These are phyloP conservation scores for Semibalanus balanoides DNA, from an alignment of 1,140 invertebrate species.

Conservation along the genomic window DNA sequence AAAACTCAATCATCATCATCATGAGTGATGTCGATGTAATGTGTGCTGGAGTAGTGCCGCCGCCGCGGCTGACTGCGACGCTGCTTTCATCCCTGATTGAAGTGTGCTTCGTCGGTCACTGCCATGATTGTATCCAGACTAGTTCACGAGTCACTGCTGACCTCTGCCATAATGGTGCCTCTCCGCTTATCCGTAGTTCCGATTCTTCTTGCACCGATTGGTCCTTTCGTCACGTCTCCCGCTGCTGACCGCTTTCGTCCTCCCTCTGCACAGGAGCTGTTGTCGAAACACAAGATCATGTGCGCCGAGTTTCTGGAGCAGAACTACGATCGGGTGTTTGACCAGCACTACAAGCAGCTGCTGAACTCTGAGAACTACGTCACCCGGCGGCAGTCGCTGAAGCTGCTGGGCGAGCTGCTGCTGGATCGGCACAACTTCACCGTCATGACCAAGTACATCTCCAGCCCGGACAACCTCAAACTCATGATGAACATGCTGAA, in stretches of 20 bases:
- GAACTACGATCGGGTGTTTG: constrained; percentile 98
- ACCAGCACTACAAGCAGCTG: constrained; percentile 78
- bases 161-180: too few relatives aligned
- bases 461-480: constrained; percentile 97
- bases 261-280: constrained; percentile 64
- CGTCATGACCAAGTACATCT: constrained; percentile 96
- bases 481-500: constrained; percentile 99
- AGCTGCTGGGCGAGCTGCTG: constrained; percentile 90
- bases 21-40: too few relatives aligned
- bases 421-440: constrained; percentile 98
- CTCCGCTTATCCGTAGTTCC: too few relatives aligned
- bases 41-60: too few relatives aligned
- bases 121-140: too few relatives aligned
- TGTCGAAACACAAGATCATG: constrained; percentile 95
- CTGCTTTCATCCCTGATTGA: too few relatives aligned
- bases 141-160: too few relatives aligned
- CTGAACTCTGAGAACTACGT: constrained; percentile 99
- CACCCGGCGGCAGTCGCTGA: constrained; percentile 87
- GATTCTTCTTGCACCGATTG: too few relatives aligned
- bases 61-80: too few relatives aligned
- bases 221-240: too few relatives aligned
- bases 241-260: not conserved
- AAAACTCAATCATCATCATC: too few relatives aligned
- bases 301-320: constrained; percentile 96
- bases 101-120: too few relatives aligned